Conservation (phyloP, 1,140 invertebrate genomes). For the Drosophila simulans region DNA sequence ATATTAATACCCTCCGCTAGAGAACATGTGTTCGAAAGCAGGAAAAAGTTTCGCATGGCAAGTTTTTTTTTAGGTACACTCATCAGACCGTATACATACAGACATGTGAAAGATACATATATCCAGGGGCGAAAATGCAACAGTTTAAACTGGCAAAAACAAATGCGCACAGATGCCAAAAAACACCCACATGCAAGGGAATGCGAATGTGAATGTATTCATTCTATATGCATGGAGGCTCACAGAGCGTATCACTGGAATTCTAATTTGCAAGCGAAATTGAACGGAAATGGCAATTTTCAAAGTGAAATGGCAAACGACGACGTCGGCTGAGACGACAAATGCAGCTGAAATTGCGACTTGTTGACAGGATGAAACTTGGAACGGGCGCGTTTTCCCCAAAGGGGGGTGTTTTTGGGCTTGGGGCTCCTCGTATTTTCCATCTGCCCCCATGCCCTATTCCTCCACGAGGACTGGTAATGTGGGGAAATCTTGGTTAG, state of each 20-base stretch:
- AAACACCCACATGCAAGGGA: constrained; percentile 29
- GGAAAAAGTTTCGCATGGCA: constrained; percentile 21
- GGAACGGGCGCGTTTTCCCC: neutral
- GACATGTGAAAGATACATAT: constrained; percentile 17
- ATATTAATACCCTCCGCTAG: neutral
- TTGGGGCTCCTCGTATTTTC: no score
- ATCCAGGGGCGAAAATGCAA: constrained; percentile 63
- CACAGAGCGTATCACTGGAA: constrained; percentile 76
- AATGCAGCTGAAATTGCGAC: constrained; percentile 69
- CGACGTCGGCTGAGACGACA: constrained; percentile 45
- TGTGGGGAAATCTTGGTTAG: constrained; percentile 19
- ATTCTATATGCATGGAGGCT: constrained; percentile 72
- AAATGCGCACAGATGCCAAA: constrained; percentile 62
- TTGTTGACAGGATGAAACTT: constrained; percentile 48
- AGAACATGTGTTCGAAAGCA: constrained; percentile 20
- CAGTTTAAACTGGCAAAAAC: constrained; percentile 60
- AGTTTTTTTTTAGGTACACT: constrained; percentile 15
- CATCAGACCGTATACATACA: neutral
- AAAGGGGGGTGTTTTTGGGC: neutral
- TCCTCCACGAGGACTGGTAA: neutral
- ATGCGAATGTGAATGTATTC: constrained; percentile 19
- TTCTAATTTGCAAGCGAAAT: constrained; percentile 83
- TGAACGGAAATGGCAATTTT: constrained; percentile 83
- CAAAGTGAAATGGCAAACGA: constrained; percentile 78
- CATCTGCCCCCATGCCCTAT: no score